Conservation (phyloP, 2,797 vertebrate species). For the Sciurus carolinensis region DNA sequence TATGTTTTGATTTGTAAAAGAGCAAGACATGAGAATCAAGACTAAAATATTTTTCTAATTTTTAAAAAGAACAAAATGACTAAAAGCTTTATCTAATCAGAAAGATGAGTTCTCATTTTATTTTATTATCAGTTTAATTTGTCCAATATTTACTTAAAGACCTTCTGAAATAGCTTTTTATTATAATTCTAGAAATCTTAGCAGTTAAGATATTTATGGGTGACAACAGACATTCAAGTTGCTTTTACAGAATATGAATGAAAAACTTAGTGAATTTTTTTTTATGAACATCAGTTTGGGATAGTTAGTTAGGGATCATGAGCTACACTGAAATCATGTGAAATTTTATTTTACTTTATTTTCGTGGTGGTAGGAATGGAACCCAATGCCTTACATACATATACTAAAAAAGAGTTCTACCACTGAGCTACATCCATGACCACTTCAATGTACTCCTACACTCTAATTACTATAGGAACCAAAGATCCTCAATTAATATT, state of each 20-base stretch:
- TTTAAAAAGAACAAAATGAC: constrained; percentile 47
- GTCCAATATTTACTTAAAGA: neutral
- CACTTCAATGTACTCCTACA: neutral
- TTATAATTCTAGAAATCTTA: constrained; percentile 23
- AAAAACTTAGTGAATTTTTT: constrained; percentile 40
- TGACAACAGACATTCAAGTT: constrained; percentile 14
- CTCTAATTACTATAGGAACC: neutral
- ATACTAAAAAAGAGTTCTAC: too few relatives aligned
- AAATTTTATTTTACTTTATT: too few relatives aligned
- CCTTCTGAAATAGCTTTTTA: constrained; percentile 45
- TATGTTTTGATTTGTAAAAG: constrained; percentile 47
- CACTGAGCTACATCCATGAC: too few relatives aligned
- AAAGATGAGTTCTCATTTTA: constrained; percentile 40
- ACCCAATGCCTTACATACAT: too few relatives aligned
- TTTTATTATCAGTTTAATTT: constrained; percentile 48
- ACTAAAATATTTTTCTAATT: constrained; percentile 40
- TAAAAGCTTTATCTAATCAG: constrained; percentile 6
- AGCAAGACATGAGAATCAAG: neutral
- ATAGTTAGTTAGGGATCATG: too few relatives aligned
- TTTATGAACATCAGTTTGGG: too few relatives aligned
- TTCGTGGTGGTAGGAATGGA: too few relatives aligned
- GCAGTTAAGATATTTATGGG: constrained; percentile 34
- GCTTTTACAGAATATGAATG: neutral
- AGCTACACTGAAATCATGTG: too few relatives aligned
- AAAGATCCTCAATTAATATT: neutral